Evolutionary conservation across 2,888 invertebrate genomes (phyloP), one percentile per base, ranked within the genome.

Genomic region (Barypeithes pellucidus): DNA sequence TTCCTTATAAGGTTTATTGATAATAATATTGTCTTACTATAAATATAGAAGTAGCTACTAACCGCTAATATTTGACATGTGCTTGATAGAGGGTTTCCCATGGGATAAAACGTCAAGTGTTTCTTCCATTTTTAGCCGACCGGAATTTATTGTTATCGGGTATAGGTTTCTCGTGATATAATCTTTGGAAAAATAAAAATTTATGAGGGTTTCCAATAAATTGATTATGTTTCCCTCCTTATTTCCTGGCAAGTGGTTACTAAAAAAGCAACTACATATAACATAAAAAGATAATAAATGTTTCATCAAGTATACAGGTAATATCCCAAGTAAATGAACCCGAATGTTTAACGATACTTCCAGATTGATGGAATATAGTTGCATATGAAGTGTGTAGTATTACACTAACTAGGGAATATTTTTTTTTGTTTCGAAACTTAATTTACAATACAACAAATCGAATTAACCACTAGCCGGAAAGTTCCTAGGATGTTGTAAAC

Each of bases 51-150:
- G 20, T 20, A 50, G 50, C 50, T 24, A 50, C 50, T 22, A 50
- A 50, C 50, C 50, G 50, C 20, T 50, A 50, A 22, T 50, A 50
- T 24, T 50, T 50, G 50, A 24, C 50, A 50, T 50, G 50, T 50
- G 50, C 22, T 50, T 50, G 50, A 50, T 50, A 50, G 22, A 50
- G 50, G 50, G 50, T 50, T 50, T 50, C 50, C 50, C 50, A 50
- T 50, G 50, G 50, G 50, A 22, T 50, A 20, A 20, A 5, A 50
- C 50, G 50, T 50, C 50, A 50, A 50, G 50, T 50, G 50, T 50
- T 50, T 50, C 50, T 50, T 50, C n/a, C 50, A 50, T 50, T 24
- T 50, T 50, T 24, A 50, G 50, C 22, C 50, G 50, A 24, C 50
- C 50, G 50, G 50, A 50, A 50, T 50, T 50, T 50, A 50, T 50